Base-by-base conservation (phyloP, 2,888 invertebrate genomes). In the Alloscopus bannaensis region DNA sequence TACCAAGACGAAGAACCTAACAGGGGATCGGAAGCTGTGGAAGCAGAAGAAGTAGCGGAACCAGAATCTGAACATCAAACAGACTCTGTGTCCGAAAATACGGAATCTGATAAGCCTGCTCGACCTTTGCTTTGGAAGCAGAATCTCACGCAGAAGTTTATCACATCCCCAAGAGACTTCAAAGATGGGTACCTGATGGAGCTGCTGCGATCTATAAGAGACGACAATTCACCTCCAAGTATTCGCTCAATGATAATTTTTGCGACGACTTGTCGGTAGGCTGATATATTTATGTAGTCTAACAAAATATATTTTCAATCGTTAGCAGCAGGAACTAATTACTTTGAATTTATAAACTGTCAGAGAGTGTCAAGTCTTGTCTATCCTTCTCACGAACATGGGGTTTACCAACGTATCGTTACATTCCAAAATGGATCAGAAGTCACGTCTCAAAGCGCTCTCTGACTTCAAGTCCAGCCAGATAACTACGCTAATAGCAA, bases 241-340 rank as follows among this genome's bases (percentile, higher is more conserved):
- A 77, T 83, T 52, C 93, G 95, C 1, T 97, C 95, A 68, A 92
- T 98, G 50, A 95, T 99, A 88, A 94, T 99, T 47, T 99, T 99
- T 87, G 95, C 97, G 0, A 94, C 96, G 86, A 98, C 97, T 20
- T 99, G 99, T 91, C 97, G 95, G 95, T 96, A 89, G 91, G 87
- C 62, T 24, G 16, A 20, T 40, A 55, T 64, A 45, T 78, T 22
- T 31, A 26, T 50, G 31, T 18, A 68, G 13, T 55, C 22, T 64
- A 31, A n/a, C 50, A n/a, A 45, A 20, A 26, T 3, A 57, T 57
- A n/a, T 4, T 40, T 22, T 20, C 11, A 29, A 36, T 20, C 6
- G 29, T 29, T 55, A n/a, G n/a, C n/a, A n/a, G n/a, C n/a, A n/a
- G n/a, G n/a, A n/a, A n/a, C n/a, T n/a, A 8, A 36, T 13, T 36